Evolutionary conservation across 2,113 vertebrate genomes (phyloP).

Genomic region (Phalacrocorax brasilianus): DNA sequence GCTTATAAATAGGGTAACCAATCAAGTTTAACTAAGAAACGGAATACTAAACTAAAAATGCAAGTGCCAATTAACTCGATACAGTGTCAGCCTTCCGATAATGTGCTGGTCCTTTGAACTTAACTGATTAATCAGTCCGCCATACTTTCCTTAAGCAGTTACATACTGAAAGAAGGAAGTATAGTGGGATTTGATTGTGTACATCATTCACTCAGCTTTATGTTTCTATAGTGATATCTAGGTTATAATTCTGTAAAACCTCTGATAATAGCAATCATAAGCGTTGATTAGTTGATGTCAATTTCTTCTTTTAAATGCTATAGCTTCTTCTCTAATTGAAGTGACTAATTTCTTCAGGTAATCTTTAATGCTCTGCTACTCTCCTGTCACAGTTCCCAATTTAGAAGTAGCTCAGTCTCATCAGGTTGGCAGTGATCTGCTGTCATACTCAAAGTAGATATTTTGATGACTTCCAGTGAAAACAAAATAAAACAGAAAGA

Average conservation of each 20-base stretch:
- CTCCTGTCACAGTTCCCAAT: not conserved
- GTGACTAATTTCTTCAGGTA: conserved; percentile 5
- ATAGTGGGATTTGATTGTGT: conserved; percentile 44
- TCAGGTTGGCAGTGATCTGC: not conserved
- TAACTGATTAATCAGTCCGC: conserved; percentile 41
- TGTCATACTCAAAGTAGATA: not conserved
- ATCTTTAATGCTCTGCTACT: not conserved
- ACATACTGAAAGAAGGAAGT: not conserved
- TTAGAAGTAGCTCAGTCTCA: conserved; percentile 15
- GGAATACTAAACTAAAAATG: not conserved
- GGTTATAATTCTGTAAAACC: not conserved
- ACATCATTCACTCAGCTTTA: not conserved
- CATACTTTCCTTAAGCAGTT: not conserved
- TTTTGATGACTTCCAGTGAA: not conserved
- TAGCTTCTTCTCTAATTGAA: conserved; percentile 3
- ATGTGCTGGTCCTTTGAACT: conserved; percentile 41
- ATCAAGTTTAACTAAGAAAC: not conserved
- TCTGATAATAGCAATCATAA: conserved; percentile 40
- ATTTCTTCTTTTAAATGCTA: not conserved
- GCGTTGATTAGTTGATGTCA: conserved; percentile 60
- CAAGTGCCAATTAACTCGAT: not conserved
- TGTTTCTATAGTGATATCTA: not conserved
- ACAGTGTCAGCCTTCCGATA: not conserved
- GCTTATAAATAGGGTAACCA: not conserved
- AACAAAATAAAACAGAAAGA: not conserved